These are phyloP conservation scores for Pantherophis alleghaniensis DNA, from an alignment of 2,797 vertebrate species.

Conservation along the genomic window DNA sequence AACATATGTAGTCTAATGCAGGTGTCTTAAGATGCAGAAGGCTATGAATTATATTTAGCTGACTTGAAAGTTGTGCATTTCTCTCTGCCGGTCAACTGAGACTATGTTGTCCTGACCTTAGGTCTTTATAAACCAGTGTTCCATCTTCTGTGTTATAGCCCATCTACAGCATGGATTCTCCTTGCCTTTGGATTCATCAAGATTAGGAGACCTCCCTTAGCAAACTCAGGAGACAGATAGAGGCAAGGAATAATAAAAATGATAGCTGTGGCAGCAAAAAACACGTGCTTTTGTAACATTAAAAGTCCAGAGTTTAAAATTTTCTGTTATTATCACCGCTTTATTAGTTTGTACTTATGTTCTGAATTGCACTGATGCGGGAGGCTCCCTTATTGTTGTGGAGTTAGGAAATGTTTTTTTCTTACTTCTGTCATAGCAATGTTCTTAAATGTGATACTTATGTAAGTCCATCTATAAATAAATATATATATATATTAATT, in stretches of 20 bases:
- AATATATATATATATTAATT: slow-evolving; percentile 37
- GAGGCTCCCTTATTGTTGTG: slow-evolving; percentile 3
- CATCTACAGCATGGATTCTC: not conserved
- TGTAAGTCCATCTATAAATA: slow-evolving; percentile 53
- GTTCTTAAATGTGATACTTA: slow-evolving; percentile 31
- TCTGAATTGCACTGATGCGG: not conserved
- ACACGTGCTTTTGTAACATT: not conserved
- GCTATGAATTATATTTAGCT: not conserved
- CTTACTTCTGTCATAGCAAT: slow-evolving; percentile 1
- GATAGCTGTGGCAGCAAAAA: not conserved
- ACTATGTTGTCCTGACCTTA: not conserved
- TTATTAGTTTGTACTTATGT: slow-evolving; percentile 13
- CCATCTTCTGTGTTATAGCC: not conserved
- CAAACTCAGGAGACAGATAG: not conserved
- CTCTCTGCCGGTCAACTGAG: not conserved
- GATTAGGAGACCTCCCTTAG: not conserved
- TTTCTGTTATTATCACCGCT: slow-evolving; percentile 9
- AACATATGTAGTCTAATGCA: not conserved
- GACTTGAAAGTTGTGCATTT: not conserved
- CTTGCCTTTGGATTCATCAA: not conserved
- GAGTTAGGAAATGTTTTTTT: not conserved
- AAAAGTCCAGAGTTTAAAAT: not conserved
- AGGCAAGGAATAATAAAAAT: not conserved
- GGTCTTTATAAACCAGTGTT: not conserved
- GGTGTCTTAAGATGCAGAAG: not conserved